Conservation (phyloP, 2,113 vertebrate species). For the Melanostigma gelatinosum region DNA sequence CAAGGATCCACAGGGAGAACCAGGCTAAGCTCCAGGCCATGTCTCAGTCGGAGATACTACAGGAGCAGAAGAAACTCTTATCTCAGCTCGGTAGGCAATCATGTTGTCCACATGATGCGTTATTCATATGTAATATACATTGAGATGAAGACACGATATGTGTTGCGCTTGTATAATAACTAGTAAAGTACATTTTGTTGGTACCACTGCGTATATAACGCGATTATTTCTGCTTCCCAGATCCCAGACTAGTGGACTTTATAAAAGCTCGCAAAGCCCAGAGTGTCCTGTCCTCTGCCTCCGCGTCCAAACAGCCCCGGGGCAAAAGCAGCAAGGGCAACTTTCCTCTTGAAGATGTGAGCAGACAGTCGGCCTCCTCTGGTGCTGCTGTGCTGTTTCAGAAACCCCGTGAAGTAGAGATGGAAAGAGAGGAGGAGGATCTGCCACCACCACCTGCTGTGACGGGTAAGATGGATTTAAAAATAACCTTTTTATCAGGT, state of each 20-base stretch:
- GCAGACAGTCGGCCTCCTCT: constrained; percentile 38
- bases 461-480: constrained; percentile 75
- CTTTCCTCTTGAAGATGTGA: constrained; percentile 23
- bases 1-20: constrained; percentile 92
- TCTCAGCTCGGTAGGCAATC: constrained; percentile 87
- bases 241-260: constrained; percentile 91
- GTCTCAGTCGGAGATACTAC: constrained; percentile 87
- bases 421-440: constrained; percentile 71
- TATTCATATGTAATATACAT: background rate
- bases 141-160: background rate
- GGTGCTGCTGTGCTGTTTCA: constrained; percentile 3
- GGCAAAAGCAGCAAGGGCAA: constrained; percentile 31
- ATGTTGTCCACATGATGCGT: background rate
- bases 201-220: constrained; percentile 19
- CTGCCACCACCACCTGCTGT: constrained; percentile 57
- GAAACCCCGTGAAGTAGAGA: constrained; percentile 65
- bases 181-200: constrained; percentile 7
- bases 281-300: constrained; percentile 46
- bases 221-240: constrained; percentile 77
- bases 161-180: background rate
- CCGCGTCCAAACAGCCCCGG: constrained; percentile 44
- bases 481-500: constrained; percentile 8
- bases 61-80: constrained; percentile 88
- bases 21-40: constrained; percentile 85
- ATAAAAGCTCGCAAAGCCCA: constrained; percentile 84